Evolutionary conservation across 2,888 invertebrate genomes (phyloP), one percentile per base, ranked within the genome.

Genomic region (Physocephala rufipes): DNA sequence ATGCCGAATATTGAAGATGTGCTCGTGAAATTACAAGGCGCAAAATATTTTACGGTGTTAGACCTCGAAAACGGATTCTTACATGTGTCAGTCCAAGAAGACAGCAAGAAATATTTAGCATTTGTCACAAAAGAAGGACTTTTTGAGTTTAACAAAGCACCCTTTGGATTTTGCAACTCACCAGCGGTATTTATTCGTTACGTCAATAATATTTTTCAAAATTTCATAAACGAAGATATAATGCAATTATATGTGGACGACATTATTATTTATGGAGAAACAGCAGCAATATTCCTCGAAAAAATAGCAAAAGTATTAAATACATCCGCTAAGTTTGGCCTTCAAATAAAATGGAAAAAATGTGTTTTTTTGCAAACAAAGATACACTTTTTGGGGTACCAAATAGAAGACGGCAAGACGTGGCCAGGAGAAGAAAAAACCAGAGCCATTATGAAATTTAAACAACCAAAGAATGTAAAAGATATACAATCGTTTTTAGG

Each of bases 241-340:
- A 61, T 74, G 9, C n/a, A 77, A 2, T 59, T 73, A 16, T 75
- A 75, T 19, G 61, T 78, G 1, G 76, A 76, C 49, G 76, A 76
- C 26, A 43, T 78, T 2, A 65, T 76, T 3, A 70, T 78, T 7
- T 62, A 73, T 1, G 67, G 72, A 0, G 53, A 67, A 24, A 19
- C 68, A n/a, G 73, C 72, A 68, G 62, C 74, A 19, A 71, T 73
- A 62, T 67, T 19, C 12, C 3, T 71, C 7, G 2, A 28, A 12
- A 73, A 49, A 16, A 51, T 73, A 16, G 70, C 47, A 65, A 43
- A 28, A 55, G 72, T 72, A 12, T 58, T 72, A 15, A 24, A 72
- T 1, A 13, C 16, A 28, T 73, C 70, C 5, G 47, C 53, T 26
- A 21, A 70, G 1, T 59, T 64, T 13, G 70, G 66, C 1, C 47